A percentile compares a stretch with the other conserved stretches of the same genome.
phyloP scores from a whole-genome alignment of 2,888 invertebrate species.

The Calliopum simillimum region DNA sequence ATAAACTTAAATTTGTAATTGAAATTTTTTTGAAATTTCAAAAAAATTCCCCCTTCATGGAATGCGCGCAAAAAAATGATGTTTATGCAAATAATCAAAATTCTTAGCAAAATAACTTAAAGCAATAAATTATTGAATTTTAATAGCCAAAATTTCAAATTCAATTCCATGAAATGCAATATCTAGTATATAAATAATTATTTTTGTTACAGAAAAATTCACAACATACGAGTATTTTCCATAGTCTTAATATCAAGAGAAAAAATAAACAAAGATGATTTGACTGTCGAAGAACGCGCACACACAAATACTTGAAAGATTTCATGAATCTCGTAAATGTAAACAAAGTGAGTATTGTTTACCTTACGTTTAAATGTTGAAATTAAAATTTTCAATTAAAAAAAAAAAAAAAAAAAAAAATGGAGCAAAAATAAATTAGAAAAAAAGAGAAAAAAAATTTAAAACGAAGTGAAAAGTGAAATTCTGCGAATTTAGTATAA shows the following conservation, averaged over 20 bases:
- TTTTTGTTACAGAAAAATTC: slow-evolving; percentile 1
- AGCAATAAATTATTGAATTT: no score
- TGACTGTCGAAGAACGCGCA: slow-evolving; percentile 19
- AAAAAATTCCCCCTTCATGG: no score
- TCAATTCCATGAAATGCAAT: slow-evolving; percentile 9
- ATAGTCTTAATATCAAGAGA: slow-evolving; percentile 14
- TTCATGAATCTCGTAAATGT: slow-evolving; percentile 35
- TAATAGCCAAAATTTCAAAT: background rate
- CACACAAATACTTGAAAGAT: slow-evolving; percentile 35
- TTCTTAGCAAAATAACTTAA: no score
- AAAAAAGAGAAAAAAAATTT: no score
- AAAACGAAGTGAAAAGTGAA: background rate
- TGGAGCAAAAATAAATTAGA: background rate
- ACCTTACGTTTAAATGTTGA: slow-evolving; percentile 28
- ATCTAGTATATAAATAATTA: background rate
- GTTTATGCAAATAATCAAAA: no score
- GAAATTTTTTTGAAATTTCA: no score
- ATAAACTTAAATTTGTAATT: no score
- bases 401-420: slow-evolving; percentile 2
- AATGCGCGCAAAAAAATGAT: no score
- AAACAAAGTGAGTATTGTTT: slow-evolving; percentile 30
- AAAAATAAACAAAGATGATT: slow-evolving; percentile 16
- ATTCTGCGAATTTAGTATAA: no score
- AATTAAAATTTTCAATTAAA: slow-evolving; percentile 3
- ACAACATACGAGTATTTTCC: background rate